A percentile compares a stretch with the other conserved stretches of the same genome.
These are phyloP conservation scores for Dasyornis broadbenti DNA, from an alignment of 2,113 vertebrate species.

Conservation along the genomic window DNA sequence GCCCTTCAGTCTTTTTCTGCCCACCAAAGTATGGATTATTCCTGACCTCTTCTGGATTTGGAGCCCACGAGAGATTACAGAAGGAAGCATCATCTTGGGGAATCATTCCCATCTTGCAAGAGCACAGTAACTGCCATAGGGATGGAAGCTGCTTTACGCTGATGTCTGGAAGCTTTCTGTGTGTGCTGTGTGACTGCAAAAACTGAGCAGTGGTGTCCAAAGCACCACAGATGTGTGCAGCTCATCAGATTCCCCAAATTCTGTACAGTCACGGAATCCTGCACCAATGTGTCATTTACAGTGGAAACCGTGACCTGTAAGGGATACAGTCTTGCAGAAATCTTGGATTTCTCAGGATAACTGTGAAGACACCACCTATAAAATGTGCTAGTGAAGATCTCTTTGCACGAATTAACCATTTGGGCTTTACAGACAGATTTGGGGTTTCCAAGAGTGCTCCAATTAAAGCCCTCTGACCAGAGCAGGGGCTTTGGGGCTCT, in stretches of 20 bases:
- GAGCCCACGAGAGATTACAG: background rate
- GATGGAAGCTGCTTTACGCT: background rate
- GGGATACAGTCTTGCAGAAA: background rate
- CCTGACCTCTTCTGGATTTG: background rate
- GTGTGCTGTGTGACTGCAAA: background rate
- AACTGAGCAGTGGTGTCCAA: background rate
- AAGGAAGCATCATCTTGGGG: background rate
- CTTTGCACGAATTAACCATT: background rate
- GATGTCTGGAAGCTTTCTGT: background rate
- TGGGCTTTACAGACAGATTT: background rate
- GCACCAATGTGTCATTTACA: background rate
- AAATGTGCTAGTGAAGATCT: background rate
- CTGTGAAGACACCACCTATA: background rate
- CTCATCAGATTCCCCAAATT: background rate
- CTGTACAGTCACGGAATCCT: background rate
- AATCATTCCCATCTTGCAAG: background rate
- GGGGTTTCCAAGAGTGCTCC: background rate
- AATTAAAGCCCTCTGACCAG: background rate
- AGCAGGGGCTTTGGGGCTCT: background rate
- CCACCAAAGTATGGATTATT: background rate
- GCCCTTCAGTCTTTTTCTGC: background rate
- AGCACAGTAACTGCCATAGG: background rate
- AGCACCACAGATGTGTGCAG: background rate
- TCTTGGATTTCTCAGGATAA: background rate
- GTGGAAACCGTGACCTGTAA: background rate